phyloP scores from a whole-genome alignment of 2,797 vertebrate genomes.

The Lacerta bilineata region DNA sequence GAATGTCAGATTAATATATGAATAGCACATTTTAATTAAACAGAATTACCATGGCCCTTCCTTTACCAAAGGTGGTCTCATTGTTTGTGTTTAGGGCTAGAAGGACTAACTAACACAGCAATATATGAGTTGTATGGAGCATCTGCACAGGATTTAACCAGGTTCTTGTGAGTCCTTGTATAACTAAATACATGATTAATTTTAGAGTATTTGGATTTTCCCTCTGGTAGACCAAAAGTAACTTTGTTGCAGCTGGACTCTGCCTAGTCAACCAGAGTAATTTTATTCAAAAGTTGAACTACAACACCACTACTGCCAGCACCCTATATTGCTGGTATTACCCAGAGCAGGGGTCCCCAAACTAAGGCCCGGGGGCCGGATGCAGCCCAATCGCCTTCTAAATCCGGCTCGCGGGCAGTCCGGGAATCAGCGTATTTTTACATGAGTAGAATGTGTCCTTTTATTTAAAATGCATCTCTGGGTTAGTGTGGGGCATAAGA shows the following conservation, averaged over 20 bases:
- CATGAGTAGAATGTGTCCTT: too few relatives aligned
- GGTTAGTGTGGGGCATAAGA: too few relatives aligned
- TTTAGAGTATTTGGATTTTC: not conserved
- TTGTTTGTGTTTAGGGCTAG: not conserved
- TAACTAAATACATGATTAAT: not conserved
- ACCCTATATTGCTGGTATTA: not conserved
- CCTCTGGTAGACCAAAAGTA: not conserved
- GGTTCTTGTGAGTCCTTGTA: not conserved
- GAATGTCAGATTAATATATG: not conserved
- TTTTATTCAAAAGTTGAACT: not conserved
- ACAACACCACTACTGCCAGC: not conserved
- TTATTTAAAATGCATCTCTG: too few relatives aligned
- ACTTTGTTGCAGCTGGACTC: not conserved
- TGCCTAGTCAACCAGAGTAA: not conserved
- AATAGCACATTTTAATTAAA: slow-evolving; percentile 13
- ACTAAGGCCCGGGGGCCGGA: too few relatives aligned
- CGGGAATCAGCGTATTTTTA: too few relatives aligned
- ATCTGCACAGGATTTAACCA: slow-evolving; percentile 5
- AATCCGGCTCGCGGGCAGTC: too few relatives aligned
- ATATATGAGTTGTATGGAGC: not conserved
- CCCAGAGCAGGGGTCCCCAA: not conserved
- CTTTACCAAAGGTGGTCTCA: not conserved
- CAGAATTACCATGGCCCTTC: not conserved
- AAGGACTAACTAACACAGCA: not conserved
- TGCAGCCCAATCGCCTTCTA: too few relatives aligned